Percentiles rank a stretch among this genome's conserved stretches.
These are phyloP conservation scores for Spinibarbus caldwelli DNA, from an alignment of 2,797 vertebrate genomes.

Conservation along the genomic window DNA sequence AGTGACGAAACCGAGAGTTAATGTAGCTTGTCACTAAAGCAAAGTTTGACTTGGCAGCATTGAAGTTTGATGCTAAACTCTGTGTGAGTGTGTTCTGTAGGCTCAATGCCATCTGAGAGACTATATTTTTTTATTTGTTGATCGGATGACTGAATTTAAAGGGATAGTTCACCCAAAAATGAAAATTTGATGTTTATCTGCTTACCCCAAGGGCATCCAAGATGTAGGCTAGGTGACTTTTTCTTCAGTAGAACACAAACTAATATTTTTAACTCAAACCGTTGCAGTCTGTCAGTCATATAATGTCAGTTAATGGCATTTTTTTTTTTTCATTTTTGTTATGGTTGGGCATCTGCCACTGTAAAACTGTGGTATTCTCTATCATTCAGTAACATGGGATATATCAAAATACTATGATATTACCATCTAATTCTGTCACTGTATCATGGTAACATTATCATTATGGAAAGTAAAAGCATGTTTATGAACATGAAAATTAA, in stretches of 20 bases:
- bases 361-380: background rate
- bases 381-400: background rate
- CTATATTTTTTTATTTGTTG: background rate
- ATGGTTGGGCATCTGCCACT: background rate
- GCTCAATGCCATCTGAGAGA: background rate
- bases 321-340: too few relatives aligned
- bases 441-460: background rate
- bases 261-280: too few relatives aligned
- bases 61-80: background rate
- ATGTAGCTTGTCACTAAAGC: constrained; percentile 19
- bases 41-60: constrained; percentile 24
- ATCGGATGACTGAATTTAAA: background rate
- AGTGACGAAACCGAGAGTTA: background rate
- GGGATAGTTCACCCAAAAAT: too few relatives aligned
- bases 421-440: background rate
- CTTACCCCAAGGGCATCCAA: too few relatives aligned
- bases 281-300: too few relatives aligned
- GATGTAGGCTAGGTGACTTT: too few relatives aligned
- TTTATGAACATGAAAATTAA: background rate
- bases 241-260: too few relatives aligned
- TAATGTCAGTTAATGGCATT: too few relatives aligned
- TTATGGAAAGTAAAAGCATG: background rate
- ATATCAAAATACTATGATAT: background rate
- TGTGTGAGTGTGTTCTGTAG: background rate
- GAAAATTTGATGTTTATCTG: too few relatives aligned